Conservation (phyloP, 1,140 invertebrate genomes). For the Neotoxoptera formosana region DNA sequence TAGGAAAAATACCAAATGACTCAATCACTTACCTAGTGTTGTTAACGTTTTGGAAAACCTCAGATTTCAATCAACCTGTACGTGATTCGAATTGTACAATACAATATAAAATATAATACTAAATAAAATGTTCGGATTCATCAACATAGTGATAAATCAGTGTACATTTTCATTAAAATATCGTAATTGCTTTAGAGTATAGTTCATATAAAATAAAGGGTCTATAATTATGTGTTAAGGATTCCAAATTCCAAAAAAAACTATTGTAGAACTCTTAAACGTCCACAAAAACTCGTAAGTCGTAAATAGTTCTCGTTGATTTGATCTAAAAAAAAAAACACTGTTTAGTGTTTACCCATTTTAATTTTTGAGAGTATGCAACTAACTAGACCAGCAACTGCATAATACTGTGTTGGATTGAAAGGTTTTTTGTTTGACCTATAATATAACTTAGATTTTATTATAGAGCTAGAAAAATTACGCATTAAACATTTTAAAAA, state of each 20-base stretch:
- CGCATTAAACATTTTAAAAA: too few relatives aligned
- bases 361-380: too few relatives aligned
- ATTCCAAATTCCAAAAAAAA: background rate
- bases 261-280: too few relatives aligned
- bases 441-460: too few relatives aligned
- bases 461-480: too few relatives aligned
- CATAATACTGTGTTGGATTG: too few relatives aligned
- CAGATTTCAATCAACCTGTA: conserved; percentile 15
- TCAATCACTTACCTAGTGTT: background rate
- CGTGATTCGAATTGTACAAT: conserved; percentile 47
- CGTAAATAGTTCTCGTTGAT: too few relatives aligned
- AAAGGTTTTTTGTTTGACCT: too few relatives aligned
- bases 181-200: background rate
- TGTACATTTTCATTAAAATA: background rate
- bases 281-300: too few relatives aligned
- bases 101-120: background rate
- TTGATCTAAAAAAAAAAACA: background rate
- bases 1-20: conserved; percentile 7
- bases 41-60: conserved; percentile 17
- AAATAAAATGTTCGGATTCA: background rate
- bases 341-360: too few relatives aligned
- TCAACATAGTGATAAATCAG: background rate
- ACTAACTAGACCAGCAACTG: too few relatives aligned
- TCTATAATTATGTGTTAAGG: background rate
- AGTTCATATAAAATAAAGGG: background rate